Evolutionary conservation across 2,888 invertebrate species (phyloP).

Genomic region (Brachypalpus laphriformis): DNA sequence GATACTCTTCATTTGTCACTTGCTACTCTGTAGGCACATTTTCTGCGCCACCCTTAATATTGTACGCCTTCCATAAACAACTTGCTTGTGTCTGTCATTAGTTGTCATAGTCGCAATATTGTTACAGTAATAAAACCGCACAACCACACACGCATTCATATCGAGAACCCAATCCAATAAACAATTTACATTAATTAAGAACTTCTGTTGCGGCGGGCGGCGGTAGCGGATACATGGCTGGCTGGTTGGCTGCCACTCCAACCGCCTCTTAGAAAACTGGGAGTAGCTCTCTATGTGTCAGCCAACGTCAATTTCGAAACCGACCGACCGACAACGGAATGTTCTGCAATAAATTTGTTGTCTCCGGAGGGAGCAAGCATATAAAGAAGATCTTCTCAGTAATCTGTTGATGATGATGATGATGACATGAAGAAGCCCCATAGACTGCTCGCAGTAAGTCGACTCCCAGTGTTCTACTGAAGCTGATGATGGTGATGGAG

Average conservation of each 20-base stretch:
- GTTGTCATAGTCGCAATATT: slow-evolving; percentile 59
- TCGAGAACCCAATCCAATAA: slow-evolving; percentile 57
- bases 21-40: neutral
- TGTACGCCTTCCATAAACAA: slow-evolving; percentile 35
- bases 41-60: slow-evolving; percentile 27
- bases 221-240: slow-evolving; percentile 6
- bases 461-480: slow-evolving; percentile 8
- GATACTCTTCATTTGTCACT: slow-evolving; percentile 36
- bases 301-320: slow-evolving; percentile 62
- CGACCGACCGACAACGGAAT: slow-evolving; percentile 60
- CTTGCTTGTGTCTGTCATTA: slow-evolving; percentile 45
- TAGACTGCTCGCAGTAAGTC: neutral
- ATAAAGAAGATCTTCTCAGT: slow-evolving; percentile 32
- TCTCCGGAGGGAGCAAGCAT: slow-evolving; percentile 42
- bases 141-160: slow-evolving; percentile 18
- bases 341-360: slow-evolving; percentile 65
- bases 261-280: neutral
- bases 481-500: slow-evolving; percentile 9
- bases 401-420: slow-evolving; percentile 34
- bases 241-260: slow-evolving; percentile 14
- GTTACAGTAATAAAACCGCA: slow-evolving; percentile 51
- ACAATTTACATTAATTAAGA: slow-evolving; percentile 74
- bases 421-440: slow-evolving; percentile 52
- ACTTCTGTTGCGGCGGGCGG: slow-evolving; percentile 59
- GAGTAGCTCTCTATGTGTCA: slow-evolving; percentile 43